Conservation (phyloP, 2,113 vertebrate genomes). For the Emydura subglobosa region DNA sequence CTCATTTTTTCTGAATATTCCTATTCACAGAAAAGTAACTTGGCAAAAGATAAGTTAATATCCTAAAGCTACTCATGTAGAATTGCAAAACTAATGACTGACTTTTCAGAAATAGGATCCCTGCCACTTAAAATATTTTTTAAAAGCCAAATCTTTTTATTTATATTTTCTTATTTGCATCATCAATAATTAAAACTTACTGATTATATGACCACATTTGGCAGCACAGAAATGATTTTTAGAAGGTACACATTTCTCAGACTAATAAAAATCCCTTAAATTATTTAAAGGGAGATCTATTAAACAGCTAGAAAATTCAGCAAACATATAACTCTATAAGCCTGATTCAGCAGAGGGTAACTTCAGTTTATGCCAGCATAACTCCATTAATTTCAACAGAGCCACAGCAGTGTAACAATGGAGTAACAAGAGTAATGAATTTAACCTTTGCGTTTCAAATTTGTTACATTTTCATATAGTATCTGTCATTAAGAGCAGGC, state of each 20-base stretch:
- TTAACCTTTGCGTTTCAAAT: constrained; percentile 7
- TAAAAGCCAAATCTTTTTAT: not conserved
- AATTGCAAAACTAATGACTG: not conserved
- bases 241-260: constrained; percentile 47
- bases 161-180: not conserved
- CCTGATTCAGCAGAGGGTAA: not conserved
- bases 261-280: constrained; percentile 59
- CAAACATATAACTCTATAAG: constrained; percentile 22
- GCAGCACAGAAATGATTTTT: constrained; percentile 29
- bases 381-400: not conserved
- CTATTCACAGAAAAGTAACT: not conserved
- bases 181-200: not conserved
- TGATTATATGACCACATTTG: not conserved
- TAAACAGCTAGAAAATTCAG: constrained; percentile 21
- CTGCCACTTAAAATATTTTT: not conserved
- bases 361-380: not conserved
- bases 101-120: not conserved
- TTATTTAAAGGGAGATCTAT: constrained; percentile 61
- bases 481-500: constrained; percentile 29
- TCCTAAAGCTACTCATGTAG: not conserved
- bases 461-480: constrained; percentile 1
- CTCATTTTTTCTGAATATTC: not conserved
- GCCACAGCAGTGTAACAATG: not conserved
- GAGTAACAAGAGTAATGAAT: constrained; percentile 7
- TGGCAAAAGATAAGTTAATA: not conserved